Conservation (phyloP, 2,888 invertebrate genomes). For the Hyppa rectilinea region DNA sequence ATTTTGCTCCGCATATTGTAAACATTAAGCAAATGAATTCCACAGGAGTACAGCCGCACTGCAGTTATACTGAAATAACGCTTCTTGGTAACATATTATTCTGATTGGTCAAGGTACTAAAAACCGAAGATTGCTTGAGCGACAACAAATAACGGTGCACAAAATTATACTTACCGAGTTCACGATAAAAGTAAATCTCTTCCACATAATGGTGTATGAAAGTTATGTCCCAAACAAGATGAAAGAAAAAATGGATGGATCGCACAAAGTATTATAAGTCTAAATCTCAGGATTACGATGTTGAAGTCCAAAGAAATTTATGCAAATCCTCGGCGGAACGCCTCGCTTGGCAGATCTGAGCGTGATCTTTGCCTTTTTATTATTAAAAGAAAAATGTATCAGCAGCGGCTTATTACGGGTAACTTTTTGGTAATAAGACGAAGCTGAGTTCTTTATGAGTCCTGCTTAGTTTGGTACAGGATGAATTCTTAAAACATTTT, state of each 20-base stretch:
- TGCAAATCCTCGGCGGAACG: conserved; percentile 54
- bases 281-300: conserved; percentile 54
- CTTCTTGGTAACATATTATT: conserved; percentile 47
- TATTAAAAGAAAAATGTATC: conserved; percentile 50
- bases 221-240: conserved; percentile 38
- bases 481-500: conserved; percentile 17
- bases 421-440: conserved; percentile 22
- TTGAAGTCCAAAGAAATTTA: conserved; percentile 56
- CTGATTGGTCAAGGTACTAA: conserved; percentile 47
- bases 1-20: conserved; percentile 29
- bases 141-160: conserved; percentile 19
- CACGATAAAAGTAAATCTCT: conserved; percentile 17
- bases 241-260: conserved; percentile 35
- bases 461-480: conserved; percentile 11
- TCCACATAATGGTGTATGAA: conserved; percentile 17
- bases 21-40: conserved; percentile 49
- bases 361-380: conserved; percentile 45
- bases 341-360: conserved; percentile 37
- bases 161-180: conserved; percentile 26
- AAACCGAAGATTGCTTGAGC: conserved; percentile 8
- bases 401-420: conserved; percentile 21
- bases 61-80: conserved; percentile 37
- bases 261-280: conserved; percentile 53
- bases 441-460: conserved; percentile 14
- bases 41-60: conserved; percentile 16